Conservation (phyloP, 2,888 invertebrate species). For the Therioaphis trifolii region DNA sequence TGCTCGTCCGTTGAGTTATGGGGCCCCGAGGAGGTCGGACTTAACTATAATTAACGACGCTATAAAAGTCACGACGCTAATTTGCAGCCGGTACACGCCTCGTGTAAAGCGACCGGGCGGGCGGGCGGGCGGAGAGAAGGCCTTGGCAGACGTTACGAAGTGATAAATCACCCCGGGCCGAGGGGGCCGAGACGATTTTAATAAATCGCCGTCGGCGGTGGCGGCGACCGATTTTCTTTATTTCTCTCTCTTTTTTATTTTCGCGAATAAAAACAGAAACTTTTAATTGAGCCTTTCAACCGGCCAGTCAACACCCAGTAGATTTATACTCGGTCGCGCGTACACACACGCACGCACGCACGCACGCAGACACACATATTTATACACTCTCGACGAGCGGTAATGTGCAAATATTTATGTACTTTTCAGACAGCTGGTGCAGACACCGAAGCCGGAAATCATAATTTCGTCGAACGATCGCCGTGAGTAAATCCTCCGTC, state of each 20-base stretch:
- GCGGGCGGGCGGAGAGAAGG: conserved; percentile 7
- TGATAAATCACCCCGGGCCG: conserved; percentile 48
- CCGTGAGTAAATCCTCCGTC: not conserved
- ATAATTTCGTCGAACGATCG: no score
- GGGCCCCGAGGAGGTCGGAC: conserved; percentile 58
- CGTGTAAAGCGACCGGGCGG: conserved; percentile 14
- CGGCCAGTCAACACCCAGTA: conserved; percentile 24
- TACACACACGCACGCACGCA: no score
- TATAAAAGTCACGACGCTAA: conserved; percentile 62
- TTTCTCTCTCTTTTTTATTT: conserved; percentile 23
- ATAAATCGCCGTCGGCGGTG: conserved; percentile 43
- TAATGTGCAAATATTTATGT: not conserved
- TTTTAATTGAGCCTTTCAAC: conserved; percentile 42
- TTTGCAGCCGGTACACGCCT: conserved; percentile 61
- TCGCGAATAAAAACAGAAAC: conserved; percentile 25
- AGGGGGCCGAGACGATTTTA: conserved; percentile 57
- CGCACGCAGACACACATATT: not conserved
- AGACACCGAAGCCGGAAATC: no score
- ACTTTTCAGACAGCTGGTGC: not conserved
- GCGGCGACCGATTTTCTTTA: conserved; percentile 42
- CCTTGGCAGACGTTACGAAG: conserved; percentile 49
- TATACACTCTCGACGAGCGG: no score
- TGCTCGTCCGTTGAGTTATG: conserved; percentile 55
- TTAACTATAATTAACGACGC: conserved; percentile 62
- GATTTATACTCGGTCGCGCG: no score